Base-by-base conservation (phyloP, 1,140 invertebrate genomes). In the Chironomus tepperi region DNA sequence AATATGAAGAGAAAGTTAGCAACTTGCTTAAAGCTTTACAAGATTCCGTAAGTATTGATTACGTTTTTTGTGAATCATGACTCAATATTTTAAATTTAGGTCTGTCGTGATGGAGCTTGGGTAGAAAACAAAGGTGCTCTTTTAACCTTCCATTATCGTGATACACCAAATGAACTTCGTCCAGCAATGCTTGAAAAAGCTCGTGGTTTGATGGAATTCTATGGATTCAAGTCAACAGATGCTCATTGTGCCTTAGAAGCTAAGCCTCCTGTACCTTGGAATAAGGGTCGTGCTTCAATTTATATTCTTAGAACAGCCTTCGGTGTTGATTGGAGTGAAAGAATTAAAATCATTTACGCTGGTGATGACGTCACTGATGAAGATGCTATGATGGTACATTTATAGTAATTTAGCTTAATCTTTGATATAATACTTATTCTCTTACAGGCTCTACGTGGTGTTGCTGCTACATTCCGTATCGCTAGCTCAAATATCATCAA, bases 351-450 rank as follows among this genome's bases (percentile, higher is more conserved):
- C 77, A 94, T 96, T 78, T 96, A 95, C 78, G 93, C 89, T 74
- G 94, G 94, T 76, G 94, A 96, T 82, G 94, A 96, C 83, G 87
- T 87, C 12, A 95, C 94, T 0, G 94, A 96, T 82, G 94, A 96
- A 83, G 94, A 96, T 82, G 94, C 94, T 24, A 95, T 96, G 90
- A 85, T 88, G 86, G 93, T 95, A 82, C 83, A 83, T 82, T 78
- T 80, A 6, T 72, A 43, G 7, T 7, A 47, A 42, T 24, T 70
- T 73, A n/a, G n/a, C n/a, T 43, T 9, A 65, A 3, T 72, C 3
- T 1, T 21, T 21, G 15, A 72, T 2, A 34, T 10, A 64, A 47
- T 74, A 18, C 1, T 12, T 57, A 12, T 57, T 57, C 73, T 74
- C 77, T 77, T 81, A 73, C 78, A 93, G 91, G 90, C 92, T 5